Conservation (phyloP, 2,888 invertebrate species). For the Rhyacophila evoluta region DNA sequence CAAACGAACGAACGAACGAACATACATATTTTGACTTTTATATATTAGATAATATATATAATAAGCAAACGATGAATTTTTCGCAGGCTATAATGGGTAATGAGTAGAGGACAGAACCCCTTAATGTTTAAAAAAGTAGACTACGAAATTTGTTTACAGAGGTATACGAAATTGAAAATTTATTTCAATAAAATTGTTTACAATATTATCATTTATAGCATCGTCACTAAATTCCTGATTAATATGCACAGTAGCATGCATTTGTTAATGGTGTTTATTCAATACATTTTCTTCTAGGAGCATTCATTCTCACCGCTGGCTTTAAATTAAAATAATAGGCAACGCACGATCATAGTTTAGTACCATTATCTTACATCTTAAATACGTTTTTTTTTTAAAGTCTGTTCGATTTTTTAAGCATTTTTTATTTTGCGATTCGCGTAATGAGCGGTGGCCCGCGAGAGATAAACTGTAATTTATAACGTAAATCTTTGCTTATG, state of each 20-base stretch:
- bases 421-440: conserved; percentile 44
- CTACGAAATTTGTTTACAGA: too few relatives aligned
- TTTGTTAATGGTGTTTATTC: conserved; percentile 26
- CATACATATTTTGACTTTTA: too few relatives aligned
- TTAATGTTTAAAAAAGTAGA: too few relatives aligned
- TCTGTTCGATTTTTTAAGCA: conserved; percentile 32
- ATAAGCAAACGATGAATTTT: too few relatives aligned
- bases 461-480: conserved; percentile 53
- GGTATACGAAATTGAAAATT: too few relatives aligned
- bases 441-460: conserved; percentile 50
- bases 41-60: too few relatives aligned
- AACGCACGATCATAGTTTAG: conserved; percentile 41
- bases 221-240: background rate
- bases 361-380: conserved; percentile 45
- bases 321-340: conserved; percentile 33
- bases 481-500: conserved; percentile 38
- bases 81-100: too few relatives aligned
- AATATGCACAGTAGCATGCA: background rate
- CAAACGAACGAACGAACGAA: too few relatives aligned
- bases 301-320: conserved; percentile 26
- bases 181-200: too few relatives aligned
- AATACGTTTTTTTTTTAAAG: conserved; percentile 41
- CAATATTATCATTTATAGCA: too few relatives aligned
- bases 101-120: too few relatives aligned
- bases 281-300: background rate